phyloP scores from a whole-genome alignment of 2,888 invertebrate genomes.

The Acleris sparsana region DNA sequence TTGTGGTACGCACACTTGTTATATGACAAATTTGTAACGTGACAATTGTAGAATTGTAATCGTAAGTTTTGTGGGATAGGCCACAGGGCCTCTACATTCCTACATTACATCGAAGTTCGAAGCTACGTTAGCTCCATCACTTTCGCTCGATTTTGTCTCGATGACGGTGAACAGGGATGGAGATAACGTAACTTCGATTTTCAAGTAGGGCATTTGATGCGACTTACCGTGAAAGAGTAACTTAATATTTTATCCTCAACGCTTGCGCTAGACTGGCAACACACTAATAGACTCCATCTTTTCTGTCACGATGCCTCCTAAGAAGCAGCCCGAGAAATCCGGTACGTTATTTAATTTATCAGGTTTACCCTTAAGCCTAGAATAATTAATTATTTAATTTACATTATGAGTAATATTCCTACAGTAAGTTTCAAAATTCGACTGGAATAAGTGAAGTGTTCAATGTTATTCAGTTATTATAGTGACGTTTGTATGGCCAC shows the following conservation, averaged over 20 bases:
- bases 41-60: too few species aligned
- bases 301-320: conserved; percentile 90
- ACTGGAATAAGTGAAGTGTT: not conserved
- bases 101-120: too few species aligned
- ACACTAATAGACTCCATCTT: conserved; percentile 66
- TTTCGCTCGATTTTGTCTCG: too few species aligned
- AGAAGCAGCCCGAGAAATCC: conserved; percentile 93
- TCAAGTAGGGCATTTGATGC: too few species aligned
- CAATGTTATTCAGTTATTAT: conserved; percentile 9
- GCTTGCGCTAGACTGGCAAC: conserved; percentile 44
- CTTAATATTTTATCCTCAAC: conserved; percentile 2
- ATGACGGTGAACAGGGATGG: too few species aligned
- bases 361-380: conserved; percentile 40
- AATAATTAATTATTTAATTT: conserved; percentile 11
- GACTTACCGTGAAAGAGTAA: too few species aligned
- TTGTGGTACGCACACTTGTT: too few species aligned
- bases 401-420: not conserved
- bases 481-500: conserved; percentile 52
- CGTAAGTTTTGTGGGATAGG: too few species aligned
- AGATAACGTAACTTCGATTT: too few species aligned
- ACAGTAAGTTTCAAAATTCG: not conserved
- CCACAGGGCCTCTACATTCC: too few species aligned
- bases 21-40: too few species aligned
- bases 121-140: too few species aligned
- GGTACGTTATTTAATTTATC: conserved; percentile 83